phyloP scores from a whole-genome alignment of 2,797 vertebrate species.

The Gorsachius magnificus region DNA sequence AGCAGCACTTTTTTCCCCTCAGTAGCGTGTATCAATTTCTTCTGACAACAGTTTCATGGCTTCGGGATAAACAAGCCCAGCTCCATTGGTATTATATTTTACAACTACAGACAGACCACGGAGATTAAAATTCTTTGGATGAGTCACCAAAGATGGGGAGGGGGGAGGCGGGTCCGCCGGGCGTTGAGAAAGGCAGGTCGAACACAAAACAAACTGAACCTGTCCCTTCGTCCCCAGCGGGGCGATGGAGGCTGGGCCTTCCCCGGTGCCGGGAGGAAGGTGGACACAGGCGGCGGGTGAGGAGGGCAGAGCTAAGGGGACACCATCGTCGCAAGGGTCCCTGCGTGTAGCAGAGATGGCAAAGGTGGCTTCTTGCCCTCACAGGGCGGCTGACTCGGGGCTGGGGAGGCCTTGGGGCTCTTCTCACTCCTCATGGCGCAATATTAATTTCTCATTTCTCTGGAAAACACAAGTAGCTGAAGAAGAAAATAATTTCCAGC shows the following conservation, averaged over 20 bases:
- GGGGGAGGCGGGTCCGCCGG: background rate
- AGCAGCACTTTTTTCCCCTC: constrained; percentile 7
- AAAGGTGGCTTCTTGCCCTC: background rate
- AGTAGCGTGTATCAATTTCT: constrained; percentile 41
- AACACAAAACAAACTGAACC: background rate
- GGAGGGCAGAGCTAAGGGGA: background rate
- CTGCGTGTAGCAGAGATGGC: accelerated
- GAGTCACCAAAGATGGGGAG: background rate
- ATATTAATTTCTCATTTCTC: background rate
- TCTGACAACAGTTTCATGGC: constrained; percentile 49
- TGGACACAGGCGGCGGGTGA: accelerated
- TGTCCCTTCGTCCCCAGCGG: background rate
- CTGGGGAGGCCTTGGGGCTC: background rate
- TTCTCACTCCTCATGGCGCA: background rate
- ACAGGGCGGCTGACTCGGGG: accelerated
- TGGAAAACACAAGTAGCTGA: background rate
- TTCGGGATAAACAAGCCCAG: constrained; percentile 33
- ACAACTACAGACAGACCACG: background rate
- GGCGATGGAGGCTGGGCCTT: background rate
- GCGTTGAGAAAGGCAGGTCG: background rate
- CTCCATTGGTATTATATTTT: constrained; percentile 13
- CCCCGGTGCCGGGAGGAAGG: background rate
- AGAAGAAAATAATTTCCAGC: background rate
- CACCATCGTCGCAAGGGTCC: accelerated
- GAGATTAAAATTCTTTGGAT: constrained; percentile 59